Base-by-base conservation (phyloP, 2,113 vertebrate species). In the Caretta caretta region DNA sequence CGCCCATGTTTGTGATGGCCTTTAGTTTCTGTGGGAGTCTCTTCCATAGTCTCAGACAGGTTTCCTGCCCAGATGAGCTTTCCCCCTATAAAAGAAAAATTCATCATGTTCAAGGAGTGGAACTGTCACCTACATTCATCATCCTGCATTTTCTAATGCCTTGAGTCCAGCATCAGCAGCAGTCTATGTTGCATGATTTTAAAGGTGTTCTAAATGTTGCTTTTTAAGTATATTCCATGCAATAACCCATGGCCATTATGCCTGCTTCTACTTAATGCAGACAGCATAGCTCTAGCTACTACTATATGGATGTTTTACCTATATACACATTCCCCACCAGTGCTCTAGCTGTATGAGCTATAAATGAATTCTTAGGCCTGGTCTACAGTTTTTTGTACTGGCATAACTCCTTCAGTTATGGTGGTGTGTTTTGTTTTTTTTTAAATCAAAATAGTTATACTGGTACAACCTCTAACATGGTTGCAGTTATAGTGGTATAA, bases 101-200 rank as follows among this genome's bases (percentile, higher is more conserved):
- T 85, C 91, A 53, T 88, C 91, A 56, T 80, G 93, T 93, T 35
- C 48, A 46, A 88, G 79, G 46, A 93, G 50, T 87, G 8, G 65
- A 90, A 42, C 81, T 87, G 50, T 50, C 85, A 82, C 57, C 19
- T 9, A 57, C 62, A 2, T 76, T 91, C 0, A 0, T 93, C 3
- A 16, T 92, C 86, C 59, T 86, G 22, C 19, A 24, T 92, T 54
- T 90, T 88, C 19, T 27, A 0, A 0, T 38, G 13, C 62, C 5
- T 3, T 79, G 20, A 87, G 20, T 89, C 3, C 8, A 5, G 20
- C 22, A 10, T 78, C 90, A 29, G 50, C 50, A 86, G 42, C 85
- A 94, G 42, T 48, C 35, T 86, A 14, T 31, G 5, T 22, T n/a
- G 14, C 11, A 13, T 62, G 62, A 69, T 5, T 83, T 4, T 10